phyloP scores from a whole-genome alignment of 2,888 invertebrate species.

The Ophraella communa region DNA sequence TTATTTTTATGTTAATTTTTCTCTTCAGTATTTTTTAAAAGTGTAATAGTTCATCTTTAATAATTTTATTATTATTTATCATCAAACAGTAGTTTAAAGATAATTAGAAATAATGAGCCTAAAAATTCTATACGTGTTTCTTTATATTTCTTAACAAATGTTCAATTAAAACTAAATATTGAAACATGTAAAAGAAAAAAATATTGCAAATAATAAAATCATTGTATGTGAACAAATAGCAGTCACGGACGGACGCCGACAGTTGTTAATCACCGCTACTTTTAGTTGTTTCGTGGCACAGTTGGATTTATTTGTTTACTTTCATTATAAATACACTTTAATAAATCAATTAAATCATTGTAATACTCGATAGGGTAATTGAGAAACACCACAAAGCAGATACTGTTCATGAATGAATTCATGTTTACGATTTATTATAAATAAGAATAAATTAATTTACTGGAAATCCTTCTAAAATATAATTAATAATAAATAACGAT shows the following conservation, averaged over 20 bases:
- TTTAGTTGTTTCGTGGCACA: slow-evolving; percentile 14
- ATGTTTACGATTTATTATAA: neutral
- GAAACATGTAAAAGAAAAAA: neutral
- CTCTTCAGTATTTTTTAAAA: too few relatives aligned
- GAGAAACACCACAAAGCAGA: neutral
- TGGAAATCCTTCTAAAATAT: neutral
- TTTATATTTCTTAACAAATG: too few relatives aligned
- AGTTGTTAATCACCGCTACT: slow-evolving; percentile 20
- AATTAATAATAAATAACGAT: neutral
- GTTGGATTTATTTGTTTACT: slow-evolving; percentile 19
- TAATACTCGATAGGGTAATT: slow-evolving; percentile 6
- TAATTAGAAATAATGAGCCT: too few relatives aligned
- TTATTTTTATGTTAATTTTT: too few relatives aligned
- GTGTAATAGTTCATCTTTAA: too few relatives aligned
- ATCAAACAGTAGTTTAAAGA: too few relatives aligned
- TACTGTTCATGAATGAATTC: neutral
- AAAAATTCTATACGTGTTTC: too few relatives aligned
- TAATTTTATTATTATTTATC: too few relatives aligned
- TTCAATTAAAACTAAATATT: too few relatives aligned
- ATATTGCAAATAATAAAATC: too few relatives aligned
- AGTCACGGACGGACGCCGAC: slow-evolving; percentile 36
- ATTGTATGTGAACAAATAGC: slow-evolving; percentile 29
- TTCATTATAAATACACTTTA: slow-evolving; percentile 17
- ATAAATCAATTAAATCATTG: slow-evolving; percentile 21
- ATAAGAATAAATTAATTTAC: neutral